Evolutionary conservation across 2,797 vertebrate species (phyloP), one percentile per base, ranked within the genome.

Genomic region (Hippoglossus hippoglossus): DNA sequence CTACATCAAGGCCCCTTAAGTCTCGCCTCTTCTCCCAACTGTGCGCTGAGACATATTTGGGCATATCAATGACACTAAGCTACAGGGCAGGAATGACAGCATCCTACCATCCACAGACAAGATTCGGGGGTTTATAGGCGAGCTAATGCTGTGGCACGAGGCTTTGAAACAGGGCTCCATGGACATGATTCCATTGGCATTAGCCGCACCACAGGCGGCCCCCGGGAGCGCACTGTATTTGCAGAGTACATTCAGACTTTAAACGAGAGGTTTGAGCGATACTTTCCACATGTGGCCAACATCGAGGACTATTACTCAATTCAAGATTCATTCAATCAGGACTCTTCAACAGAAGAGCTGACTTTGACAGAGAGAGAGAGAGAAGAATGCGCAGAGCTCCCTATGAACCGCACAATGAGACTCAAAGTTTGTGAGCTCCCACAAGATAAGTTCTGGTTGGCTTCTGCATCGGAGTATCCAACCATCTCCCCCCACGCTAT

Each of bases 131-230:
- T 49, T 49, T 49, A 49, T 49, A 7, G 47, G 16, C 47, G 11
- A 18, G 16, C 15, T 44, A 44, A 44, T 44, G 6, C 47, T 49
- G 6, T 50, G 49, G 49, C 8, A 12, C 21, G 19, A 22, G 21
- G 49, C 49, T 11, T n/a, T 50, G 49, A n/a, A 50, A 50, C 49
- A 50, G 49, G 49, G n/a, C n/a, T 51, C 50, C 21, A 51, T 51
- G 50, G 50, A 51, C 50, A 24, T 24, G 50, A 22, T 51, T 21
- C 50, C 50, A 24, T 21, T 24, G 50, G 50, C 50, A 51, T 24
- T 11, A 24, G 10, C 50, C 11, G 50, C 21, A 11, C 4, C n/a
- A 12, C 50, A 22, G 50, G 22, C 21, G 22, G 22, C 50, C 28
- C 9, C 9, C 0, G 21, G 8, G 21, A 51, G 49, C 9, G 10